A percentile compares a stretch with the other conserved stretches of the same genome.
These are phyloP conservation scores for Drepana arcuata DNA, from an alignment of 1,140 invertebrate genomes.

Conservation along the genomic window DNA sequence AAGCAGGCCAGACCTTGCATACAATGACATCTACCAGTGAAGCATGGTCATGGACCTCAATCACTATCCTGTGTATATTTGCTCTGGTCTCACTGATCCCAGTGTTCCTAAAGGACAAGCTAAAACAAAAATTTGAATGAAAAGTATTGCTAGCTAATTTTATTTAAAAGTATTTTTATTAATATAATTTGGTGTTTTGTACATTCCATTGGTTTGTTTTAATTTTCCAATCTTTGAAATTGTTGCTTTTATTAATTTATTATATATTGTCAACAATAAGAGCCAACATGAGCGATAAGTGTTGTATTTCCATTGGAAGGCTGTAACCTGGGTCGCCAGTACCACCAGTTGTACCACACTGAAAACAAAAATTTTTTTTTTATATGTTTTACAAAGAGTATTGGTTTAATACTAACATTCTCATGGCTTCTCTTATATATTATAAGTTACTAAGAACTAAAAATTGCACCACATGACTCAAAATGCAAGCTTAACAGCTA, in stretches of 20 bases:
- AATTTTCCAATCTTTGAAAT: constrained; percentile 13
- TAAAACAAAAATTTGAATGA: constrained; percentile 87
- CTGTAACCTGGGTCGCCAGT: constrained; percentile 81
- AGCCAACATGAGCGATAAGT: constrained; percentile 80
- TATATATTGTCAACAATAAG: constrained; percentile 73
- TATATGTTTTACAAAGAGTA: background rate
- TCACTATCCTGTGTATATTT: constrained; percentile 83
- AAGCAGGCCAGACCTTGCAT: constrained; percentile 96
- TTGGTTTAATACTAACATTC: background rate
- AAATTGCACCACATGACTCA: too few relatives aligned
- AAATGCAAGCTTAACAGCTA: too few relatives aligned
- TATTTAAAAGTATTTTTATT: constrained; percentile 39
- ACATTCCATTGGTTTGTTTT: constrained; percentile 46
- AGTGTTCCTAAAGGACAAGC: constrained; percentile 89
- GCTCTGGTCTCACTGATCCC: constrained; percentile 91
- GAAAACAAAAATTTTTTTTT: constrained; percentile 52
- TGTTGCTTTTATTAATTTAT: background rate
- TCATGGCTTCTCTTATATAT: background rate
- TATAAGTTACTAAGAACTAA: background rate
- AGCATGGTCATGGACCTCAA: constrained; percentile 91
- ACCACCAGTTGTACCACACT: constrained; percentile 91
- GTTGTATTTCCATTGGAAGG: constrained; percentile 73
- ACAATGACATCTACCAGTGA: constrained; percentile 92
- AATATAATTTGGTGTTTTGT: constrained; percentile 47
- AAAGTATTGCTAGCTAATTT: constrained; percentile 39